Base-by-base conservation (phyloP, 2,113 vertebrate genomes). In the Prunella himalayana region DNA sequence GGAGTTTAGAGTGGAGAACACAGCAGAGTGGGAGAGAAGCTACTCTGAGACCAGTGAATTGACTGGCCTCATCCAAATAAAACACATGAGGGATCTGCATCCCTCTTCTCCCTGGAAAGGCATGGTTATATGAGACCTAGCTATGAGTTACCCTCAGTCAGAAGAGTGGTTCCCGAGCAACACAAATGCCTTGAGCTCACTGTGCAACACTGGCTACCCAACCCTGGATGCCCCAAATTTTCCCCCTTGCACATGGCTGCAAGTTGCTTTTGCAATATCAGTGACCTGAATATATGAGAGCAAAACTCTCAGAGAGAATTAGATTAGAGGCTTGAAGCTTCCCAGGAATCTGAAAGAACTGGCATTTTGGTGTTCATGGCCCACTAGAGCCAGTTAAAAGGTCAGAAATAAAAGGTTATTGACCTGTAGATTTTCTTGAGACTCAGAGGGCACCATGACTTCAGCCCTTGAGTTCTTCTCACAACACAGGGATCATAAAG, bases 321-420 rank as follows among this genome's bases (percentile, higher is more conserved):
- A 95, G 77, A 97, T 96, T 97, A 95, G 97, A 96, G 82, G 73
- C 79, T 94, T 80, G 91, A 94, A 95, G 96, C 96, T 97, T 98
- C 97, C 93, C 96, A 97, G 95, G 97, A 96, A 94, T 94, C 96
- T 95, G 86, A 97, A 97, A 98, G 94, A 96, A 92, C 86, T 93
- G 90, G 91, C 97, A 96, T 97, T 98, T 97, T 77, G 21, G 82
- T 91, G 97, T 98, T 98, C 97, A 98, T 97, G 98, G 98, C 96
- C 97, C 95, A 89, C 94, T 98, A 97, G 96, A 97, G 94, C 91
- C 21, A 86, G 97, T 97, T 97, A 97, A 98, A 98, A 98, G 97
- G 89, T 98, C 97, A 98, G 84, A 96, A 98, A 98, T 96, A 97
- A 98, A 98, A 98, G 97, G 96, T 97, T 97, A 97, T 75, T 98